Percentiles rank a stretch among this genome's conserved stretches.
Evolutionary conservation across 2,888 invertebrate genomes (phyloP).

Genomic region (Bombylius major): DNA sequence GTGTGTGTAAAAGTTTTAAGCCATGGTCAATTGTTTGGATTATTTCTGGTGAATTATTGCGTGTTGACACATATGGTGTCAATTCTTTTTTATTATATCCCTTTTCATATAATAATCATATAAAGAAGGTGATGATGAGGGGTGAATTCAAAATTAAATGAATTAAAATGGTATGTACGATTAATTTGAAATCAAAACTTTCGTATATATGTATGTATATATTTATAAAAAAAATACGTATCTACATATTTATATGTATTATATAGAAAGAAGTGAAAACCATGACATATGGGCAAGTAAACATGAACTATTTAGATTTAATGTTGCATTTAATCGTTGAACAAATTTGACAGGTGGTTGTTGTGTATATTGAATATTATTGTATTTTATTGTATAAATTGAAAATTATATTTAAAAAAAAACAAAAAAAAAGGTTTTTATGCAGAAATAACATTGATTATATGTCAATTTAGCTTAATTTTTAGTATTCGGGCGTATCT

Average conservation of each 20-base stretch:
- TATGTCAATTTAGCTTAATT: too few relatives aligned
- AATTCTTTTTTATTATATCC: conserved; percentile 20
- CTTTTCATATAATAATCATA: not conserved
- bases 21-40: conserved; percentile 34
- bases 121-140: not conserved
- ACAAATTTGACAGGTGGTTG: not conserved
- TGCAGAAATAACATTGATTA: too few relatives aligned
- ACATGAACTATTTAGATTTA: not conserved
- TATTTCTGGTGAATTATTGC: conserved; percentile 38
- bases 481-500: too few relatives aligned
- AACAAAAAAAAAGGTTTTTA: too few relatives aligned
- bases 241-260: not conserved
- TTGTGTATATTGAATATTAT: not conserved
- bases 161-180: not conserved
- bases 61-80: conserved; percentile 39
- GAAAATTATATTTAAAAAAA: too few relatives aligned
- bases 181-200: conserved; percentile 5
- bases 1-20: conserved; percentile 4
- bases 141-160: not conserved
- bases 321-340: not conserved
- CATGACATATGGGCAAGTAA: conserved; percentile 7
- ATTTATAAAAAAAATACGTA: not conserved
- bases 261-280: conserved; percentile 1
- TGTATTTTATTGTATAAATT: too few relatives aligned
- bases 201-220: too few relatives aligned